These are phyloP conservation scores for Ranitomeya imitator DNA, from an alignment of 2,113 vertebrate species.

Conservation along the genomic window DNA sequence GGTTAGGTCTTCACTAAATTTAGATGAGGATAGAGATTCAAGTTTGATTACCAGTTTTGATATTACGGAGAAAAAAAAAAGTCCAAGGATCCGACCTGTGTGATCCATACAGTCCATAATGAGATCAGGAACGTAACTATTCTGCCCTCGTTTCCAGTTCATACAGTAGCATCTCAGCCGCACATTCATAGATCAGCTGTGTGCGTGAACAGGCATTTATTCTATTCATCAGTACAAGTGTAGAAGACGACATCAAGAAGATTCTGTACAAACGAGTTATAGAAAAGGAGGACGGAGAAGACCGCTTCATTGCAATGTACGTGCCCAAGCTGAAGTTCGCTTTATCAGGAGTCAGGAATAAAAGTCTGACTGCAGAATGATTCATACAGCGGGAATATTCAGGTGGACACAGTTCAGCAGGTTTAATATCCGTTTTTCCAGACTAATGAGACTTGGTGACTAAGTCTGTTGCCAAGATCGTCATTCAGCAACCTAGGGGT, in stretches of 20 bases:
- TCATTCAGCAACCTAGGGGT: background rate
- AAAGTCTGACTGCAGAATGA: background rate
- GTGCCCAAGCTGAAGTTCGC: background rate
- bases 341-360: conserved; percentile 5
- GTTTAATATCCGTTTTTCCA: background rate
- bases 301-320: background rate
- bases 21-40: too few relatives aligned
- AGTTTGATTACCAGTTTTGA: too few relatives aligned
- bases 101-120: background rate
- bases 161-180: background rate
- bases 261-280: background rate
- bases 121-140: background rate
- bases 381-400: conserved; percentile 17
- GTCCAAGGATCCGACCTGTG: too few relatives aligned
- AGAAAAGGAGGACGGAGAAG: background rate
- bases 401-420: conserved; percentile 1
- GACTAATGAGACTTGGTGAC: conserved; percentile 24
- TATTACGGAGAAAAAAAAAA: too few relatives aligned
- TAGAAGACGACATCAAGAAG: background rate
- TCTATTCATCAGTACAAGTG: conserved; percentile 13
- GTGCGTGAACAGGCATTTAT: background rate
- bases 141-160: background rate
- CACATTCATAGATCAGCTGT: background rate
- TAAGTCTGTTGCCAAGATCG: background rate
- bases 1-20: too few relatives aligned